phyloP scores from a whole-genome alignment of 1,140 invertebrate species.

The Arctopsyche grandis region DNA sequence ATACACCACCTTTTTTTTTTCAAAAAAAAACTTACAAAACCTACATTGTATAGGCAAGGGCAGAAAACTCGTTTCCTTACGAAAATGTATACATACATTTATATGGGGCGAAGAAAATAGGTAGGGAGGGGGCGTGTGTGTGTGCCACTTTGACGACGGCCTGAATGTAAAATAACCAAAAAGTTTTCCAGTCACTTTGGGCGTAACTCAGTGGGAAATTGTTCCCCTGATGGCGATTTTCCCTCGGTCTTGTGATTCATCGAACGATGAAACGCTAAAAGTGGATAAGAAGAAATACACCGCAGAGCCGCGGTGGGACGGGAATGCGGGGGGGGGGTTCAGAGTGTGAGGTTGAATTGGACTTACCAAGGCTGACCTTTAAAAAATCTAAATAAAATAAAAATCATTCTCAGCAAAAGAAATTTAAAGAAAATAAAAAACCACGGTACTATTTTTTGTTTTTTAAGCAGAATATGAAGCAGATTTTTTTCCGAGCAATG shows the following conservation, averaged over 20 bases:
- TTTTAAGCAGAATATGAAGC: too few species aligned
- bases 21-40: slow-evolving; percentile 12
- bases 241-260: slow-evolving; percentile 42
- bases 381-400: too few species aligned
- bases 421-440: too few species aligned
- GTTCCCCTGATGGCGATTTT: slow-evolving; percentile 42
- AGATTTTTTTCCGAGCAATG: too few species aligned
- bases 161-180: slow-evolving; percentile 40
- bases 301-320: slow-evolving; percentile 5
- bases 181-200: slow-evolving; percentile 42
- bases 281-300: slow-evolving; percentile 41
- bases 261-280: slow-evolving; percentile 44
- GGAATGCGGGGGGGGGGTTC: background rate
- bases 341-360: too few species aligned
- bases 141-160: slow-evolving; percentile 34
- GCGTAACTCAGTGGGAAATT: slow-evolving; percentile 42
- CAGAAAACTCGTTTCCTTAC: slow-evolving; percentile 2
- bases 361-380: too few species aligned
- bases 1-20: too few species aligned
- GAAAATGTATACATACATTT: slow-evolving; percentile 1
- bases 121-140: slow-evolving; percentile 3
- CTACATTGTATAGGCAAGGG: background rate
- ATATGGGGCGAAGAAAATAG: background rate
- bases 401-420: too few species aligned
- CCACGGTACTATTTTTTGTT: too few species aligned